Base-by-base conservation (phyloP, 2,888 invertebrate genomes). In the Endomychus coccineus region DNA sequence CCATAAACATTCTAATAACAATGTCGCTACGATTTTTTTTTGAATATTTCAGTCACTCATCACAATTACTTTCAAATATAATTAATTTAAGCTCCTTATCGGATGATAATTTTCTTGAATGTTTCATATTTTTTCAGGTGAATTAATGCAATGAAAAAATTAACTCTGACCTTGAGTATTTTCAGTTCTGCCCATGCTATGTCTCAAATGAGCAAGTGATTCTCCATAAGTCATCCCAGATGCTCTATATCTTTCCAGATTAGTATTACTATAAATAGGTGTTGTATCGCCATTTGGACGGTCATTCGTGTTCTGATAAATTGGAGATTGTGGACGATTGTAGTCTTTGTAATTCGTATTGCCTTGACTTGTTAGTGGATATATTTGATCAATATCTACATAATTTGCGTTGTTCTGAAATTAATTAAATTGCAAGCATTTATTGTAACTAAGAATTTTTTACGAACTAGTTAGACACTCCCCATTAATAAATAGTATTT, bases 301-400 rank as follows among this genome's bases (percentile, higher is more conserved):
- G 12, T 51, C 30, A 31, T 41, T 35, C 41, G 39, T 40, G 38
- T 73, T 72, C 49, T 74, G 73, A 50, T 74, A 74, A 17, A 74
- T 74, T 1, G 74, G 74, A 29, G 72, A 74, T 29, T 67, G 66
- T 14, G 70, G 68, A 9, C 65, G 48, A 46, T 59, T 59, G 37
- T 61, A 71, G 49, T n/a, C n/a, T n/a, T 58, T 59, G 21, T 54
- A 68, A 12, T 55, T 48, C 38, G 49, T 51, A 39, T 48, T 58
- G 12, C 57, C 55, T 25, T 68, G 65, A 11, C 64, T 61, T 3
- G 66, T 59, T 43, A 72, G 23, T 2, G 72, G 68, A 50, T 74
- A 74, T 31, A 74, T 67, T 50, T 73, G 73, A 52, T 74, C 74
- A 14, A 74, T 73, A 45, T 74, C 74, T 1, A 74, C 73, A 52